Percentiles rank a stretch among this genome's conserved stretches.
phyloP scores from a whole-genome alignment of 2,113 vertebrate species.

The Procavia capensis region DNA sequence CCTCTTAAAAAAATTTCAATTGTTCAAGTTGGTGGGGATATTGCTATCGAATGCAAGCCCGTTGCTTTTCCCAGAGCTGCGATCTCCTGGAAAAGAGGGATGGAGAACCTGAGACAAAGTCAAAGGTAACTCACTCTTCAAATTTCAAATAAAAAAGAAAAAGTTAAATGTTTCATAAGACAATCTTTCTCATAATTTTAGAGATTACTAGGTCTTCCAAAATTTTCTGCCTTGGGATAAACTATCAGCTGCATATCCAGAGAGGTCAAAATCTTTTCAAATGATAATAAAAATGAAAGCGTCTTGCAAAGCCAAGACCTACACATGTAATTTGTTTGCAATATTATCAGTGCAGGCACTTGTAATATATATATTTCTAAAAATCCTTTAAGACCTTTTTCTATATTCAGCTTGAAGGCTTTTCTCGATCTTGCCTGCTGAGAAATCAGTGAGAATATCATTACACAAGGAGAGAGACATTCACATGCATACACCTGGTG shows the following conservation, averaged over 20 bases:
- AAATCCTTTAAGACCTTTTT: slow-evolving; percentile 41
- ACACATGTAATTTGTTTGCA: background rate
- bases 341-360: background rate
- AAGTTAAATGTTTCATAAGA: background rate
- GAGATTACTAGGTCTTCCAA: background rate
- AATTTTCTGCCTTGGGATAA: background rate
- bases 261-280: background rate
- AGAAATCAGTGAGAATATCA: slow-evolving; percentile 43
- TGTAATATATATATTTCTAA: slow-evolving; percentile 6
- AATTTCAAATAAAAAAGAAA: background rate
- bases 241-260: too few relatives aligned
- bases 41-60: slow-evolving; percentile 90
- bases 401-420: slow-evolving; percentile 32
- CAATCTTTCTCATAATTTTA: background rate
- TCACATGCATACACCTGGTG: slow-evolving; percentile 44
- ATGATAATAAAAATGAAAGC: background rate
- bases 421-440: slow-evolving; percentile 16
- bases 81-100: slow-evolving; percentile 90
- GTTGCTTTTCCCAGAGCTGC: slow-evolving; percentile 91
- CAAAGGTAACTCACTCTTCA: slow-evolving; percentile 85
- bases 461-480: background rate
- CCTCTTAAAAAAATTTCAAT: slow-evolving; percentile 90
- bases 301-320: background rate
- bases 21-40: slow-evolving; percentile 91
- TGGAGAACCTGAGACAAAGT: slow-evolving; percentile 85